phyloP scores from a whole-genome alignment of 2,113 vertebrate species.

The Nymphicus hollandicus region DNA sequence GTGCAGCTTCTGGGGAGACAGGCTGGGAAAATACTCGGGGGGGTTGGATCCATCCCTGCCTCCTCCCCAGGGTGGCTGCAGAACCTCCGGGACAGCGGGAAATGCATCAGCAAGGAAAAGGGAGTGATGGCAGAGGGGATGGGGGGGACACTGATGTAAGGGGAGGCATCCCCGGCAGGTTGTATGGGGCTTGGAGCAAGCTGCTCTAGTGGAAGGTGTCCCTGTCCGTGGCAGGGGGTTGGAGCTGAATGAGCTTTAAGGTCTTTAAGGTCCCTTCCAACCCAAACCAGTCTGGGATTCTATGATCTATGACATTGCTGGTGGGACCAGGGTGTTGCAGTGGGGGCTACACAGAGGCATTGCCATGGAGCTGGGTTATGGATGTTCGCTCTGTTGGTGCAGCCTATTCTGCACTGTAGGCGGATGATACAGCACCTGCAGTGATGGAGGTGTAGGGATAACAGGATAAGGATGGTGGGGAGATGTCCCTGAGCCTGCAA shows the following conservation, averaged over 20 bases:
- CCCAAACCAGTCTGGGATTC: not conserved
- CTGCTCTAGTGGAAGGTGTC: not conserved
- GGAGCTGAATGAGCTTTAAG: not conserved
- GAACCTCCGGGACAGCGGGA: no score
- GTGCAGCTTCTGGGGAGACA: no score
- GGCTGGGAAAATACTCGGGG: no score
- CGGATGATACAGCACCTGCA: not conserved
- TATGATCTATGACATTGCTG: not conserved
- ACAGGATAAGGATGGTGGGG: not conserved
- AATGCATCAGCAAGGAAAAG: no score
- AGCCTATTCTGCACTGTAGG: not conserved
- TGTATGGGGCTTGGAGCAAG: not conserved
- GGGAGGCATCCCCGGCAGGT: not conserved
- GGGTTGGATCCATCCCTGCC: no score
- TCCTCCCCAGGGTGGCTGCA: no score
- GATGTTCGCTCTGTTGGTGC: fast-evolving
- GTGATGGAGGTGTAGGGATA: no score
- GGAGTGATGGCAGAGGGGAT: no score
- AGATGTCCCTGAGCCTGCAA: not conserved
- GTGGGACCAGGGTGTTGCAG: fast-evolving
- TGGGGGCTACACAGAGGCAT: fast-evolving
- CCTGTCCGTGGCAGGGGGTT: not conserved
- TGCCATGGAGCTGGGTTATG: not conserved
- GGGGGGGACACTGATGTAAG: no score
- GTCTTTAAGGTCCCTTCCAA: not conserved